Conservation (phyloP, 2,888 invertebrate species). For the Pseudococcus jackbeardsleyi region DNA sequence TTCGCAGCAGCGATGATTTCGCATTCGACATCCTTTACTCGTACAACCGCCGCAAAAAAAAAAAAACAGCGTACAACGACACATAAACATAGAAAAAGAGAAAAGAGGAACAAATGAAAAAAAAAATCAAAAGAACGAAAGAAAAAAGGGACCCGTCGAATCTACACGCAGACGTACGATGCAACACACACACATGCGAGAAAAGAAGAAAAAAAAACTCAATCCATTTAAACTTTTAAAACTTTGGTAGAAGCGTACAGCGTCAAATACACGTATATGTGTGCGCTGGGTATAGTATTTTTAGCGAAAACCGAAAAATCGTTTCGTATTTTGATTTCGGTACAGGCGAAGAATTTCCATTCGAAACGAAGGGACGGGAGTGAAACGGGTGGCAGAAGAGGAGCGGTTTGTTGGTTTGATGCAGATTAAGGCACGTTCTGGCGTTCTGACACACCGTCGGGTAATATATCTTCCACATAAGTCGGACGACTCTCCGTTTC, state of each 20-base stretch:
- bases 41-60: neutral
- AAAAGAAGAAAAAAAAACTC: conserved; percentile 15
- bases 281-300: neutral
- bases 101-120: neutral
- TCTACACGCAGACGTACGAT: neutral
- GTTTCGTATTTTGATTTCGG: conserved; percentile 58
- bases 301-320: conserved; percentile 14
- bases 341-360: conserved; percentile 33
- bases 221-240: conserved; percentile 62
- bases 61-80: neutral
- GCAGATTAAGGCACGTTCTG: conserved; percentile 60
- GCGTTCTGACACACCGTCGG: conserved; percentile 51
- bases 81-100: no score
- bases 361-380: neutral
- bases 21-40: neutral
- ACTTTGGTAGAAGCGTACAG: conserved; percentile 6
- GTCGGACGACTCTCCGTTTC: conserved; percentile 29
- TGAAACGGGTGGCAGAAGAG: neutral
- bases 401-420: conserved; percentile 3
- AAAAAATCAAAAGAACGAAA: conserved; percentile 50
- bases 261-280: neutral
- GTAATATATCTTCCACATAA: conserved; percentile 53
- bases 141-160: conserved; percentile 23
- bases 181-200: neutral
- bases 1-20: neutral